Conservation (phyloP, 2,888 invertebrate genomes). For the Lasioglossum oenotherae region DNA sequence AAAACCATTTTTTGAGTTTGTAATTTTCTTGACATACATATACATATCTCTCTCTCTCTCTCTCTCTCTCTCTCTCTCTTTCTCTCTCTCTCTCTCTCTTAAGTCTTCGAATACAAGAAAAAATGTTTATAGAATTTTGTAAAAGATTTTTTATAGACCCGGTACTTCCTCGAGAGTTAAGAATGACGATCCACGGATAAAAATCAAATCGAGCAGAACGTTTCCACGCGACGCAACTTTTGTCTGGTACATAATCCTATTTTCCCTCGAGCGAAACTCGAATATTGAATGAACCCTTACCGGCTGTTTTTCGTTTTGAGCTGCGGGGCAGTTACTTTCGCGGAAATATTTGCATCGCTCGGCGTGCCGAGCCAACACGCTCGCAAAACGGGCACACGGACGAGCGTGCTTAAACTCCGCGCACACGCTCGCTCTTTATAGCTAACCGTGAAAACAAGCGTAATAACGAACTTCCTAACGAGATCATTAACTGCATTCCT, state of each 20-base stretch:
- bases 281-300: background rate
- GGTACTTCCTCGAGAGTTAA: no score
- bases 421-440: constrained; percentile 19
- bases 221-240: constrained; percentile 7
- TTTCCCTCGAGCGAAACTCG: no score
- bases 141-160: no score
- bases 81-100: no score
- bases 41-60: no score
- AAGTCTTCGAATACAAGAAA: no score
- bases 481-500: constrained; percentile 59
- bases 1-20: no score
- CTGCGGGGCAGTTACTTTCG: background rate
- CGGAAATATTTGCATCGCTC: constrained; percentile 28
- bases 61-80: no score
- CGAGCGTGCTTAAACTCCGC: constrained; percentile 5
- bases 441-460: constrained; percentile 37
- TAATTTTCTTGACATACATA: no score
- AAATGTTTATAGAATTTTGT: no score
- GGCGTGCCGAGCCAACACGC: background rate
- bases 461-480: constrained; percentile 53
- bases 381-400: constrained; percentile 10
- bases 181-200: background rate
- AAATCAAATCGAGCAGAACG: constrained; percentile 38
- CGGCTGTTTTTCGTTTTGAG: background rate
- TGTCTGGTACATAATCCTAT: background rate